Evolutionary conservation across 2,888 invertebrate genomes (phyloP), one percentile per base, ranked within the genome.

Genomic region (Uloborus plumipes): DNA sequence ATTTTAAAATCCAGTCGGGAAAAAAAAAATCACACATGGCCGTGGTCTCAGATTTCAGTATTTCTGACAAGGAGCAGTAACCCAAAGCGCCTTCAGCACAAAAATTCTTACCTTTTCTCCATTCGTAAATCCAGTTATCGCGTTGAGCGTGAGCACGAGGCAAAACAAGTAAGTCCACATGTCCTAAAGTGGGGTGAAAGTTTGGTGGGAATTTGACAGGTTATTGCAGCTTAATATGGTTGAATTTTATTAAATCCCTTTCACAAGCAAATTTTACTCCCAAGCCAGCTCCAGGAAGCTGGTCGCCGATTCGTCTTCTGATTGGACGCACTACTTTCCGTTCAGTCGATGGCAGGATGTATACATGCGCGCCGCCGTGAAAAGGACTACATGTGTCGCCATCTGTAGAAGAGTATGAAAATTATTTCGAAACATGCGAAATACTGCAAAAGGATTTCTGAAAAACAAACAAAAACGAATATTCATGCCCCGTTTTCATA

Each of bases 131-230:
- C 80, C 80, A 64, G 64, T 74, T 50, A 74, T 53, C 53, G 66
- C 73, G 70, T 81, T 81, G 39, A 74, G 49, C 65, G 62, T 55
- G 70, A 81, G 47, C 22, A 74, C 58, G 58, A 81, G 55, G 74
- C 58, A 81, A 75, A 81, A 74, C 55, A 81, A 65, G 70, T 74
- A 69, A 74, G 74, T 81, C 80, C 80, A 81, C 80, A 81, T 81
- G 74, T 74, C 70, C 64, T 70, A 49, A 50, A 51, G 72, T 51
- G 58, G 47, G 62, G 66, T 15, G 61, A 47, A 58, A 55, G 70
- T 31, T 70, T 22, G 55, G 31, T 50, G 50, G 50, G 26, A 65
- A 70, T 49, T 70, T 64, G 39, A 53, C 14, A 53, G 62, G 77
- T 71, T 77, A 11, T 18, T 50, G 64, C 58, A 50, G 65, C 26